Conservation (phyloP, 2,888 invertebrate species). For the Cryptocephalus primarius region DNA sequence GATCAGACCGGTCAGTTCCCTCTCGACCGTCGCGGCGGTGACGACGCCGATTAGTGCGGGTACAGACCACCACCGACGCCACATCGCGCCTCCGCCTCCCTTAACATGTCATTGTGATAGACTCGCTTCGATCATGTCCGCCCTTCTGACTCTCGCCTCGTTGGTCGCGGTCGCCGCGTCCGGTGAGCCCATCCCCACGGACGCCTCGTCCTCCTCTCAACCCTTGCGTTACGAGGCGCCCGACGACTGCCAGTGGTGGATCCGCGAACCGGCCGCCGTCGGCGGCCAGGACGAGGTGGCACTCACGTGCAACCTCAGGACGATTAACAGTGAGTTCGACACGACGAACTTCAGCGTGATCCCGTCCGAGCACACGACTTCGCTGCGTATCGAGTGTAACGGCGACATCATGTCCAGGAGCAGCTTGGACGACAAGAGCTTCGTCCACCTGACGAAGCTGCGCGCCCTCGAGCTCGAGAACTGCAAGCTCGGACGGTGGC, state of each 20-base stretch:
- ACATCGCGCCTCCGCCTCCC: too few relatives aligned
- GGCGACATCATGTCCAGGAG: conserved; percentile 71
- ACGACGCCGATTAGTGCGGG: conserved; percentile 1
- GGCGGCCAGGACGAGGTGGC: conserved; percentile 55
- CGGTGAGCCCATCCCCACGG: conserved; percentile 18
- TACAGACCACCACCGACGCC: too few relatives aligned
- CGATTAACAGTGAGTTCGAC: conserved; percentile 79
- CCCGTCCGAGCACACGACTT: conserved; percentile 72
- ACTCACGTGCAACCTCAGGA: conserved; percentile 66
- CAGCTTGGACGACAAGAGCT: conserved; percentile 64
- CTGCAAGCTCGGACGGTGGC: conserved; percentile 79
- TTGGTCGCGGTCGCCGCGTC: background rate
- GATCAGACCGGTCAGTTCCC: conserved; percentile 18
- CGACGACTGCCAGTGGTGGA: conserved; percentile 75
- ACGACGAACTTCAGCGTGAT: conserved; percentile 82
- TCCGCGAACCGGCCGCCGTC: conserved; percentile 48
- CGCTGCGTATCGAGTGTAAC: conserved; percentile 68
- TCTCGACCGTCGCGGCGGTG: conserved; percentile 14
- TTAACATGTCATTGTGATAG: too few relatives aligned
- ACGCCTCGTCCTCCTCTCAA: conserved; percentile 28
- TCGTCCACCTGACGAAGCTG: conserved; percentile 68
- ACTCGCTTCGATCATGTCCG: too few relatives aligned
- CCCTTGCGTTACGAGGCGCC: conserved; percentile 64
- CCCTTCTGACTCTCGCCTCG: conserved; percentile 3
- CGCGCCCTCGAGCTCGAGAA: conserved; percentile 72